Conservation (phyloP, 2,113 vertebrate genomes). For the Mola mola region DNA sequence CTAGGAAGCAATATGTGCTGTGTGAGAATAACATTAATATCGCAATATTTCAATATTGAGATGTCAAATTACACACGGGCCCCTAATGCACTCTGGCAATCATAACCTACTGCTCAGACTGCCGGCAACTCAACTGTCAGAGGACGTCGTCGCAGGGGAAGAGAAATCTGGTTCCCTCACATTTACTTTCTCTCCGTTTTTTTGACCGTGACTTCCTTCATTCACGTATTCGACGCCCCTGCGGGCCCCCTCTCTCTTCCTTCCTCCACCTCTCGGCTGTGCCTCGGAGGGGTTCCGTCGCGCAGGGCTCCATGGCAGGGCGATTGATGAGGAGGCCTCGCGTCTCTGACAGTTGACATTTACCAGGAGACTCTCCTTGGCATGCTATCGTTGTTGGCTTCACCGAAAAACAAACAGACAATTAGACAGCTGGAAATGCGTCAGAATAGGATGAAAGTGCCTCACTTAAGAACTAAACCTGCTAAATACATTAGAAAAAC, state of each 20-base stretch:
- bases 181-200: slow-evolving; percentile 21
- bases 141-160: slow-evolving; percentile 70
- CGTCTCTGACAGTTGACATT: slow-evolving; percentile 87
- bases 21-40: slow-evolving; percentile 57
- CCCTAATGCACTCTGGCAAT: slow-evolving; percentile 79
- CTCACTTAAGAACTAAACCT: slow-evolving; percentile 1
- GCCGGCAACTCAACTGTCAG: slow-evolving; percentile 66
- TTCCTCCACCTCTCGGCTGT: slow-evolving; percentile 38
- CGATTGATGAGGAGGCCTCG: slow-evolving; percentile 82
- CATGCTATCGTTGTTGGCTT: slow-evolving; percentile 83
- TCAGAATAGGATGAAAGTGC: slow-evolving; percentile 19
- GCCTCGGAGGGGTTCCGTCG: slow-evolving; percentile 60
- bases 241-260: slow-evolving; percentile 24
- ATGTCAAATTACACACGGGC: slow-evolving; percentile 79
- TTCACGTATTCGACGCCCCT: slow-evolving; percentile 32
- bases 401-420: slow-evolving; percentile 82
- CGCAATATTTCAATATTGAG: slow-evolving; percentile 79
- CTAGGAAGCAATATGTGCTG: slow-evolving; percentile 68
- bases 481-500: not conserved
- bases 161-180: slow-evolving; percentile 66
- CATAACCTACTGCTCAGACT: slow-evolving; percentile 77
- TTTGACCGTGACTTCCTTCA: slow-evolving; percentile 61
- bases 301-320: slow-evolving; percentile 65
- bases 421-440: slow-evolving; percentile 59
- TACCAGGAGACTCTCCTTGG: slow-evolving; percentile 86